Evolutionary conservation across 2,888 invertebrate genomes (phyloP), one percentile per base, ranked within the genome.

Genomic region (Oeneis ivallda): DNA sequence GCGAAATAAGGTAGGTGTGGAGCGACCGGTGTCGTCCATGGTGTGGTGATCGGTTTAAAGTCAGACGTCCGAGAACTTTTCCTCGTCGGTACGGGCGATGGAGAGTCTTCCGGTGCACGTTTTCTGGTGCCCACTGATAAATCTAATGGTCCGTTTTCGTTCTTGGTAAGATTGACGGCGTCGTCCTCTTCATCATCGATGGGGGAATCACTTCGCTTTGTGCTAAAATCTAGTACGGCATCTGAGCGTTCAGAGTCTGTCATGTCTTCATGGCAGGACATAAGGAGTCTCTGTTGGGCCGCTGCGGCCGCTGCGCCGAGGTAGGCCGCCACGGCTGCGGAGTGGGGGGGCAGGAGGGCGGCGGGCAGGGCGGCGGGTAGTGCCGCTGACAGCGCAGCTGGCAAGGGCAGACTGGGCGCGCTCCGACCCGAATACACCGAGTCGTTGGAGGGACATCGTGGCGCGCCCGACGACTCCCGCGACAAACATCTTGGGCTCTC

Each of bases 401-500:
- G 84, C 65, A 89, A 81, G 17, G 88, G 87, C 43, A 89, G 79
- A 39, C 88, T 89, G 72, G 92, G 93, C 77, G 91, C 92, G 80
- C 86, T 92, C 79, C 95, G 93, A 69, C 94, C 95, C 54, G 95
- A 95, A 80, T 95, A 94, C 78, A 95, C 92, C n/a, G 95, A 95
- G 83, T 96, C 96, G 79, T 94, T 94, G 65, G 95, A 95, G 69
- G 96, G 95, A 86, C 96, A 96, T 72, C 96, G 94, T 70, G 94
- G 94, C 74, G 93, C 93, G 71, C 94, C 94, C 71, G 94, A 95
- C 66, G 96, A 96, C 81, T 96, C 96, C 78, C 96, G 94, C 65
- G 96, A 96, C 74, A 96, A 94, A 89, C 96, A 96, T 81, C 96
- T 94, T 72, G 96, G 96, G 87, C 95, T 96, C 87, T 96, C 96